Conservation (phyloP, 2,113 vertebrate genomes). For the Pardalotus punctatus region DNA sequence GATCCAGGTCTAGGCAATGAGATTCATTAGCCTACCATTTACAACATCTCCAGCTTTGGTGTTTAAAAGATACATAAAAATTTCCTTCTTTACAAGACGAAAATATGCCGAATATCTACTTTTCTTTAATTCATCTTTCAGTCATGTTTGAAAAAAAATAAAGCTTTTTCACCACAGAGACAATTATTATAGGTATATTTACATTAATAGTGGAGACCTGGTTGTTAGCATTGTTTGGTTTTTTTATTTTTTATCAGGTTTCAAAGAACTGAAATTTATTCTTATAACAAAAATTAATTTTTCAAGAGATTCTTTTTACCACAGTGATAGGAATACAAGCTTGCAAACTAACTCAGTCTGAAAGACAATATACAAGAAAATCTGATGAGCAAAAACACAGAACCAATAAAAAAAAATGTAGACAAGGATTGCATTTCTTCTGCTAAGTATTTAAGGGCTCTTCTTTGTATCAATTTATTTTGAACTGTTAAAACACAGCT, state of each 20-base stretch:
- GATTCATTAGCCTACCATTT: not conserved
- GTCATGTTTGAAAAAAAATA: not conserved
- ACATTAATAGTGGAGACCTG: not conserved
- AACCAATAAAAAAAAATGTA: not conserved
- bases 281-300: not conserved
- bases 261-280: not conserved
- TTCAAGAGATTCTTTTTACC: not conserved
- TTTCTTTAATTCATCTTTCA: not conserved
- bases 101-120: not conserved
- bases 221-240: not conserved
- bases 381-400: not conserved
- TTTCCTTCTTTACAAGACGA: not conserved
- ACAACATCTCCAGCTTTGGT: not conserved
- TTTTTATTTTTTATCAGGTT: not conserved
- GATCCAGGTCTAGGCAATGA: not conserved
- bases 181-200: not conserved
- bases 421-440: not conserved
- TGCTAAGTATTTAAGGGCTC: not conserved
- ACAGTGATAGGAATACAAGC: not conserved
- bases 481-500: not conserved
- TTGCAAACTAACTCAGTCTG: not conserved
- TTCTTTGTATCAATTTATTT: not conserved
- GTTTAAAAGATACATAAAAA: not conserved
- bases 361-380: not conserved
- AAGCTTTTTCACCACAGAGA: too few species aligned